Base-by-base conservation (phyloP, 1,140 invertebrate genomes). In the Drosophila mayri region DNA sequence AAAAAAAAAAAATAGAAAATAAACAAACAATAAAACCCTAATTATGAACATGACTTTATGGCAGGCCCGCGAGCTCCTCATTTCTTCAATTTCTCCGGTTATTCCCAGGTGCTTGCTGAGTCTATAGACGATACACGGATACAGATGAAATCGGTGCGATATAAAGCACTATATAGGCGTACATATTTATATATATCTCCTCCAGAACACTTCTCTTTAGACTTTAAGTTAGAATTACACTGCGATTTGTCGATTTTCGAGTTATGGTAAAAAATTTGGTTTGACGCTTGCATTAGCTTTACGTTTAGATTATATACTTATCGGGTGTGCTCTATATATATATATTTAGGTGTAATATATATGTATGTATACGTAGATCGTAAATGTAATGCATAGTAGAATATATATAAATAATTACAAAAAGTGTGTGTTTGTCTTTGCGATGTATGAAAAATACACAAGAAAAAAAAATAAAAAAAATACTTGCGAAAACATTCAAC, bases 41-140 rank as follows among this genome's bases (percentile, higher is more conserved):
- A 74, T 74, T 77, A 84, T 88, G 84, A 88, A 84, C 84, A 90
- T 88, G 84, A 88, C 85, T 88, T 83, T 88, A 88, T 88, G 84
- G 84, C 84, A 74, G 84, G 82, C 71, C 66, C 28, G 54, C 40
- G 63, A 60, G 61, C 60, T 62, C 22, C 22, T 11, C 16, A 37
- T 9, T 18, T 28, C 20, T 44, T 43, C 41, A 30, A 43, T 41
- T 28, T 6, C 11, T 60, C 37, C 62, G 10, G 32, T 25, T 28
- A 70, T 67, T 70, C 44, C 55, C 62, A 40, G 55, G 54, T 30
- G 47, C 50, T 58, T 44, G 44, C 38, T 40, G 30, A 40, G 60
- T 37, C 32, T 35, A 40, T 62, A 73, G 47, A 35, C 18, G 40
- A 37, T 63, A 41, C 20, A 49, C 20, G 22, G 60, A 74, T 55